A percentile compares a stretch with the other conserved stretches of the same genome.
Conservation (phyloP, 2,888 invertebrate genomes). For the Cryptophagus acutangulus region DNA sequence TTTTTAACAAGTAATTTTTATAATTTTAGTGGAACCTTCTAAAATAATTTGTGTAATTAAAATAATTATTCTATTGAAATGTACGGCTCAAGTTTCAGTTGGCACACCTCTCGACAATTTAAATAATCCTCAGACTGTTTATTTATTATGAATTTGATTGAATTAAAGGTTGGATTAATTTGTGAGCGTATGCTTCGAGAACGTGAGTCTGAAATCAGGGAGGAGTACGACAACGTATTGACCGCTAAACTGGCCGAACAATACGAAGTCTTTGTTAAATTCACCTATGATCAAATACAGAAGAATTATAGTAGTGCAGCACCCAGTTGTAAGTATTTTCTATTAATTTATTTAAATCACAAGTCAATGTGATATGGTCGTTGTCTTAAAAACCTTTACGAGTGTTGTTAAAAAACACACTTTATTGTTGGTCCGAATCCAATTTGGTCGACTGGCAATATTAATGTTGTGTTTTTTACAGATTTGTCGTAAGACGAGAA, state of each 20-base stretch:
- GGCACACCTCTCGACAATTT: no score
- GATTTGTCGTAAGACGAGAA: constrained; percentile 45
- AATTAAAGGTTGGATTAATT: constrained; percentile 81
- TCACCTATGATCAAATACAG: constrained; percentile 96
- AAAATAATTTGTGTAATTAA: no score
- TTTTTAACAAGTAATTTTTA: no score
- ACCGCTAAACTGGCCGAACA: constrained; percentile 94
- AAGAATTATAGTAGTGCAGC: constrained; percentile 55
- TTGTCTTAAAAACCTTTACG: background rate
- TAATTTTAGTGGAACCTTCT: no score
- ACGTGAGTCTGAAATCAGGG: constrained; percentile 86
- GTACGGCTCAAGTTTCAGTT: no score
- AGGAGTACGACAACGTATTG: constrained; percentile 92
- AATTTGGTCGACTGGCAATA: no score
- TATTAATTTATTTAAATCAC: constrained; percentile 9
- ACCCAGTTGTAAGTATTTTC: constrained; percentile 46
- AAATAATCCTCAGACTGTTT: constrained; percentile 2
- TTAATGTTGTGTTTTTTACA: constrained; percentile 31
- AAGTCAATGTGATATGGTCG: no score
- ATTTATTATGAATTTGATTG: constrained; percentile 21
- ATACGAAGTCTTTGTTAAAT: constrained; percentile 97
- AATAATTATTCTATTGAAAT: no score
- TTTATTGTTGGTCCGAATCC: no score
- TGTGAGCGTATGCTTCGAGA: constrained; percentile 97
- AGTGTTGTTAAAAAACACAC: no score